Evolutionary conservation across 2,888 invertebrate genomes (phyloP).

Genomic region (Ferdinandea cuprea): DNA sequence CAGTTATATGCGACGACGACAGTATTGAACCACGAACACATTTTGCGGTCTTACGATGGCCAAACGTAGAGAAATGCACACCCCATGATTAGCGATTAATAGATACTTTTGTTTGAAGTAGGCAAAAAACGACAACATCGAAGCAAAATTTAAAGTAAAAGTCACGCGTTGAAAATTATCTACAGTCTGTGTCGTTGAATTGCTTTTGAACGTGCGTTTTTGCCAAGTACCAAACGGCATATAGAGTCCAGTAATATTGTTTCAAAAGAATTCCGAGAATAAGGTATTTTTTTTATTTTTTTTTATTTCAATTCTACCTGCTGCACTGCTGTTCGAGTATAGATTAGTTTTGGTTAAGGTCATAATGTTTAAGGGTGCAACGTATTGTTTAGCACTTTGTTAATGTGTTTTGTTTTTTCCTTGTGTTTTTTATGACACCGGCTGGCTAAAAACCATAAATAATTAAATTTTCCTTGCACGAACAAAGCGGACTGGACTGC

Average conservation of each 20-base stretch:
- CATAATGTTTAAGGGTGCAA: slow-evolving; percentile 33
- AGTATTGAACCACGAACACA: slow-evolving; percentile 20
- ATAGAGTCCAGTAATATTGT: not conserved
- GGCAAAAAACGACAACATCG: too few relatives aligned
- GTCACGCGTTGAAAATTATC: slow-evolving; percentile 37
- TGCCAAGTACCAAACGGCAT: not conserved
- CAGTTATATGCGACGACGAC: slow-evolving; percentile 1
- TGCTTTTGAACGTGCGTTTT: slow-evolving; percentile 55
- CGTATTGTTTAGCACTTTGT: slow-evolving; percentile 24
- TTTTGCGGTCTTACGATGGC: slow-evolving; percentile 29
- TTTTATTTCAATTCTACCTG: slow-evolving; percentile 9
- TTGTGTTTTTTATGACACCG: slow-evolving; percentile 1
- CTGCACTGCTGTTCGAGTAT: not conserved
- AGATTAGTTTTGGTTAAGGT: slow-evolving; percentile 29
- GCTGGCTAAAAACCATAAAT: slow-evolving; percentile 30
- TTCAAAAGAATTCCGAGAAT: slow-evolving; percentile 31
- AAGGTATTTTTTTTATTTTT: not conserved
- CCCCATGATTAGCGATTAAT: not conserved
- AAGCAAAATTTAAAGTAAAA: slow-evolving; percentile 2
- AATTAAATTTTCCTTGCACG: slow-evolving; percentile 13
- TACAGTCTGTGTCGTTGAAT: slow-evolving; percentile 14
- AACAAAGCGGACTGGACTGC: slow-evolving; percentile 31
- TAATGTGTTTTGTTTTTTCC: not conserved
- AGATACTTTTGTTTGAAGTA: slow-evolving; percentile 20
- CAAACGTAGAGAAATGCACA: not conserved